phyloP scores from a whole-genome alignment of 2,888 invertebrate genomes.

The Apantesis nais region DNA sequence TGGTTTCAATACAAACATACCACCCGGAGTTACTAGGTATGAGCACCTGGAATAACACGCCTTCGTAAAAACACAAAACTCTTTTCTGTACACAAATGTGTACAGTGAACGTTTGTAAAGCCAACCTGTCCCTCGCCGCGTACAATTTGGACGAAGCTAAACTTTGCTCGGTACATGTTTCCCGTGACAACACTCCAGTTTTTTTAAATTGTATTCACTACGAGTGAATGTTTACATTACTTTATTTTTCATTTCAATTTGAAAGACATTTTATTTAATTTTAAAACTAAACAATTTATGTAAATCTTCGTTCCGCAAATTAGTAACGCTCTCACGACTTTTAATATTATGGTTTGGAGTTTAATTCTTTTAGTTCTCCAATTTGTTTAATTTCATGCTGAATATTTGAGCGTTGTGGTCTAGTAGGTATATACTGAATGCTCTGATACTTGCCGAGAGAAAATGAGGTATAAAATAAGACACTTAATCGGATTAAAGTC shows the following conservation, averaged over 20 bases:
- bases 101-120: conserved; percentile 11
- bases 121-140: conserved; percentile 13
- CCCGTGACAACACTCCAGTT: conserved; percentile 14
- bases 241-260: conserved; percentile 13
- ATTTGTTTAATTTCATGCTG: conserved; percentile 14
- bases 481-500: conserved; percentile 14
- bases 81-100: conserved; percentile 4
- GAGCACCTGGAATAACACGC: conserved; percentile 16
- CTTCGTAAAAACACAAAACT: conserved; percentile 16
- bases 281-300: conserved; percentile 23
- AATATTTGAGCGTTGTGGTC: conserved; percentile 3
- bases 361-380: conserved; percentile 14
- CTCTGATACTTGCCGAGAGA: conserved; percentile 1
- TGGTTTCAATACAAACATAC: conserved; percentile 20
- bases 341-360: conserved; percentile 12
- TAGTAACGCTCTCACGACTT: conserved; percentile 31
- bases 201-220: conserved; percentile 10
- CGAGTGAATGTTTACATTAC: conserved; percentile 16
- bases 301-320: conserved; percentile 21
- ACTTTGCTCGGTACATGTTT: conserved; percentile 6
- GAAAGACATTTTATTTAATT: conserved; percentile 13
- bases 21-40: conserved; percentile 18
- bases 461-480: conserved; percentile 9
- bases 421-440: conserved; percentile 1
- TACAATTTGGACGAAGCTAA: conserved; percentile 7